Conservation (phyloP, 1,140 invertebrate species). For the Bombus confusus region DNA sequence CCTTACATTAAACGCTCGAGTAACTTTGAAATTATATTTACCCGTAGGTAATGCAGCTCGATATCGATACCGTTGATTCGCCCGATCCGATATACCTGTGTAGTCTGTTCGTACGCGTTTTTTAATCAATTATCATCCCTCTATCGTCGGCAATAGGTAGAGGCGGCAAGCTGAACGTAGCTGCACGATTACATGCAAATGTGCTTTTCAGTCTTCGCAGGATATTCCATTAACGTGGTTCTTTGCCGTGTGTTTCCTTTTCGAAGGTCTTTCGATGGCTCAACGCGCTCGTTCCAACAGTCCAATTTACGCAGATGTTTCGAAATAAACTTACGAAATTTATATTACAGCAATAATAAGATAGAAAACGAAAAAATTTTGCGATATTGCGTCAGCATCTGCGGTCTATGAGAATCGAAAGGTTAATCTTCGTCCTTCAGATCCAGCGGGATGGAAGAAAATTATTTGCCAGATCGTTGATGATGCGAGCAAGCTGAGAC, state of each 20-base stretch:
- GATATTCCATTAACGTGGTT: not conserved
- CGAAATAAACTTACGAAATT: not conserved
- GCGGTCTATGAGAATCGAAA: not conserved
- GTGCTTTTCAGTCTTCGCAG: too few relatives aligned
- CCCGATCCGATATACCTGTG: not conserved
- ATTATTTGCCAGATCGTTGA: not conserved
- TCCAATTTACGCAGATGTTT: too few relatives aligned
- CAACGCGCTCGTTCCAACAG: too few relatives aligned
- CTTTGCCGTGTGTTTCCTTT: too few relatives aligned
- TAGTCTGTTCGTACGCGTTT: not conserved
- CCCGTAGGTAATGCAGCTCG: slow-evolving; percentile 16
- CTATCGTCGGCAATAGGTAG: not conserved
- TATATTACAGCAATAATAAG: not conserved
- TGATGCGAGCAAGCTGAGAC: not conserved
- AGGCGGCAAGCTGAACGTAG: not conserved
- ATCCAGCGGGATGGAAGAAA: not conserved
- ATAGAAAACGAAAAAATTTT: not conserved
- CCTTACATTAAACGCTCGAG: slow-evolving; percentile 47
- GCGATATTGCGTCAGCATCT: not conserved
- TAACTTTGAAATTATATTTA: slow-evolving; percentile 49
- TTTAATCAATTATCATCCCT: slow-evolving; percentile 13
- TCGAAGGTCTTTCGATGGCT: too few relatives aligned
- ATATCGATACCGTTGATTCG: slow-evolving; percentile 15
- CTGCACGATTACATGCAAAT: not conserved
- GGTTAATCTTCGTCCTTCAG: too few relatives aligned